Conservation (phyloP, 2,113 vertebrate species). For the Podilymbus podiceps region DNA sequence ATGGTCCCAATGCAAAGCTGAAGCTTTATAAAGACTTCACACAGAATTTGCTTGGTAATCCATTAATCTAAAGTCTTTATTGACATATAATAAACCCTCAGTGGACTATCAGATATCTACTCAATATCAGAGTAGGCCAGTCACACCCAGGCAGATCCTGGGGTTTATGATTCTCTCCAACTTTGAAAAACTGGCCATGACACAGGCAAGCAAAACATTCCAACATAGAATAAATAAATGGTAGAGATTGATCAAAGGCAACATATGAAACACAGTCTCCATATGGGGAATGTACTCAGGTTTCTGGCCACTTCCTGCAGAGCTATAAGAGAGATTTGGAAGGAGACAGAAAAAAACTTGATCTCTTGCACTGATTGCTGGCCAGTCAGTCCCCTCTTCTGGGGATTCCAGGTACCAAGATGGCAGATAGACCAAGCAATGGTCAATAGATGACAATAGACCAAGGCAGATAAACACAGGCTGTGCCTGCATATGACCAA, state of each 20-base stretch:
- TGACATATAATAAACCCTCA: slow-evolving; percentile 1
- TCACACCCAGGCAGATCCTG: background rate
- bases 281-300: no score
- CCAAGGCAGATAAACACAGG: background rate
- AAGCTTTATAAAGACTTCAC: slow-evolving; percentile 25
- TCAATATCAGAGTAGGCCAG: background rate
- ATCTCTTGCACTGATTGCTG: background rate
- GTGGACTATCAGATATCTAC: background rate
- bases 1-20: background rate
- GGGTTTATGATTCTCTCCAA: background rate
- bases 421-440: no score
- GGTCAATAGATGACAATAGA: no score
- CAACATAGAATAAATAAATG: background rate
- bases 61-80: slow-evolving; percentile 41
- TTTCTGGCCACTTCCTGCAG: background rate
- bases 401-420: background rate
- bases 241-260: background rate
- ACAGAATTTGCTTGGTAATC: background rate
- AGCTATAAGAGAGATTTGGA: background rate
- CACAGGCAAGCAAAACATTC: background rate
- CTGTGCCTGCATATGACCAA: no score
- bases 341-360: background rate
- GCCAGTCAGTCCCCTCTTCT: background rate
- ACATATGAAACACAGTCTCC: background rate
- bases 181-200: background rate